phyloP scores from a whole-genome alignment of 2,797 vertebrate species.

The Anguilla obscura region DNA sequence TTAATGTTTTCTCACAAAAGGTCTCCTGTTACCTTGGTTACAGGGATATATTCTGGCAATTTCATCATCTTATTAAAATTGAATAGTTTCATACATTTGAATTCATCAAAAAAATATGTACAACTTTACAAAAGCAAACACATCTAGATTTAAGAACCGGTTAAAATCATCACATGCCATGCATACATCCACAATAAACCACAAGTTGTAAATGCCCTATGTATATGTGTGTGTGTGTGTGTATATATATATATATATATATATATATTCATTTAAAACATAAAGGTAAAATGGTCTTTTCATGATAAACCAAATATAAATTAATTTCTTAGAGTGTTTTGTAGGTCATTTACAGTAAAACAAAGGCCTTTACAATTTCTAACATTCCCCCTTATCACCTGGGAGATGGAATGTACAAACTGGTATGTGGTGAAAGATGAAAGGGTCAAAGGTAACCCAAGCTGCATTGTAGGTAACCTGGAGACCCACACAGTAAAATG shows the following conservation, averaged over 20 bases:
- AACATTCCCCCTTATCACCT: background rate
- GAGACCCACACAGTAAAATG: background rate
- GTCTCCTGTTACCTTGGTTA: background rate
- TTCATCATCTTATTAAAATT: background rate
- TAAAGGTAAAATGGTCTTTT: background rate
- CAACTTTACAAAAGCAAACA: background rate
- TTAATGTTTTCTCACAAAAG: background rate
- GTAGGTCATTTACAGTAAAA: background rate
- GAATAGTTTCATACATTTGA: background rate
- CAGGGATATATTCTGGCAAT: background rate
- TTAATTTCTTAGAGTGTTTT: background rate
- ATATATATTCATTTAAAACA: background rate
- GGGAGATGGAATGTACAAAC: background rate
- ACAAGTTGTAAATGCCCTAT: background rate
- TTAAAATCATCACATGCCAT: background rate
- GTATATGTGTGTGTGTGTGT: background rate
- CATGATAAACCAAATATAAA: background rate
- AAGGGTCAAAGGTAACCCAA: background rate
- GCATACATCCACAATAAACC: background rate
- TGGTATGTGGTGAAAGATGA: background rate
- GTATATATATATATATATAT: slow-evolving; percentile 10
- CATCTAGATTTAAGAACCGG: background rate
- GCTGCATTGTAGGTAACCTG: background rate
- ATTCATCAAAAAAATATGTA: slow-evolving; percentile 8
- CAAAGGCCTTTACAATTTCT: background rate